Base-by-base conservation (phyloP, 2,888 invertebrate species). In the Nomada flava region DNA sequence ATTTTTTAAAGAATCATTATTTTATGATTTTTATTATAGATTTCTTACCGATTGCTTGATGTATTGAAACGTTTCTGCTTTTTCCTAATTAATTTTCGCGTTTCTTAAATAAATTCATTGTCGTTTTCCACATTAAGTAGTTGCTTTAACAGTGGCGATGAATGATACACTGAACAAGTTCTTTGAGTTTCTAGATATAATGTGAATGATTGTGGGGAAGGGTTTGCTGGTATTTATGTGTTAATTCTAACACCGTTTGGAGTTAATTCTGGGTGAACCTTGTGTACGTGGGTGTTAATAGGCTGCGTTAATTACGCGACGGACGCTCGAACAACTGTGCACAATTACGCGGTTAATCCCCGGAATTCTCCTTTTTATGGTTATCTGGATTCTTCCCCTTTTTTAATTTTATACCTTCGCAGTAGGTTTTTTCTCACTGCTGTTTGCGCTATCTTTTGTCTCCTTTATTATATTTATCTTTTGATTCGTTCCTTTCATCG, bases 281-380 rank as follows among this genome's bases (percentile, higher is more conserved):
- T n/a, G 67, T 62, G 65, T 62, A 67, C 62, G n/a, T 62, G 60
- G 55, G 67, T 74, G 74, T 62, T 78, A 78, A 78, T 74, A 67
- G 74, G 77, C 47, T 74, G 77, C 67, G 77, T 78, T 78, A 78
- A 78, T 78, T 78, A 50, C 55, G 13, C 55, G 69, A 59, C 55
- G 50, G 50, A 70, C 64, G 64, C 63, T 65, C 64, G 60, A 79
- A 64, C 47, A 62, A 57, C 62, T 36, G 76, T 20, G 60, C 50
- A 62, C 76, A 76, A 80, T 80, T 80, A 72, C 60, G 71, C 64
- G 67, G 71, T 79, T 79, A 79, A 79, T 80, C 57, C 52, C 29
- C 26, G 7, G n/a, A 52, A 44, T 20, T 13, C 15, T 9, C 36
- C 20, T 62, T 78, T 65, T 29, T 42, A 50, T 13, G 13, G 63